These are phyloP conservation scores for Ptychochromis oligacanthus DNA, from an alignment of 2,113 vertebrate genomes.

Conservation along the genomic window DNA sequence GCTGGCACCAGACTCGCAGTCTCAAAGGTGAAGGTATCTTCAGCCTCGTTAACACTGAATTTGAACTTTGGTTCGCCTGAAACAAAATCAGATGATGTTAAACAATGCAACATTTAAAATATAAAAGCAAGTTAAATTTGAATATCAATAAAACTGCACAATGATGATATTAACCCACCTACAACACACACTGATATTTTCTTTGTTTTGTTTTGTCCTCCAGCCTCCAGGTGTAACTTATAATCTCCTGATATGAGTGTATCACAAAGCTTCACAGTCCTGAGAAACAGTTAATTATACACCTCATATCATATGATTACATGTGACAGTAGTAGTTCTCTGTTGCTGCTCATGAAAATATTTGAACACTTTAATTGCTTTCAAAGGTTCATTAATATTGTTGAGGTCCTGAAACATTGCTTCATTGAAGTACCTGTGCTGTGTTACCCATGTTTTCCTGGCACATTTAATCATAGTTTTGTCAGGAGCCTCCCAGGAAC, in stretches of 20 bases:
- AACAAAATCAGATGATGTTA: constrained; percentile 16
- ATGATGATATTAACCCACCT: constrained; percentile 79
- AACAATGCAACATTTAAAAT: background rate
- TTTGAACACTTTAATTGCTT: background rate
- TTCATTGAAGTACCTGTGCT: constrained; percentile 56
- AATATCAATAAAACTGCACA: accelerated
- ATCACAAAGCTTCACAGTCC: constrained; percentile 81
- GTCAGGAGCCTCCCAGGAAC: constrained; percentile 82
- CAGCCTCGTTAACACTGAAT: accelerated
- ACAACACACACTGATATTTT: constrained; percentile 83
- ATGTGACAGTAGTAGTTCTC: accelerated
- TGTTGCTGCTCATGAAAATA: background rate
- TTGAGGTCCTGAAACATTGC: background rate
- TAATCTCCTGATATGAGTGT: constrained; percentile 85
- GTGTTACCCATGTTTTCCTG: constrained; percentile 22
- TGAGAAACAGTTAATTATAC: constrained; percentile 65
- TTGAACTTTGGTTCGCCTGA: constrained; percentile 42
- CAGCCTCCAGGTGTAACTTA: constrained; percentile 85
- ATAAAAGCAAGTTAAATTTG: accelerated
- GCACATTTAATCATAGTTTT: constrained; percentile 34
- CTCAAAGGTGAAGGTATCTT: background rate
- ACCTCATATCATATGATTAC: background rate
- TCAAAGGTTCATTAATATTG: background rate
- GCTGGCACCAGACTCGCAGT: constrained; percentile 50
- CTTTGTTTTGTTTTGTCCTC: constrained; percentile 73